Base-by-base conservation (phyloP, 2,888 invertebrate genomes). In the Philhelius pedissequus region DNA sequence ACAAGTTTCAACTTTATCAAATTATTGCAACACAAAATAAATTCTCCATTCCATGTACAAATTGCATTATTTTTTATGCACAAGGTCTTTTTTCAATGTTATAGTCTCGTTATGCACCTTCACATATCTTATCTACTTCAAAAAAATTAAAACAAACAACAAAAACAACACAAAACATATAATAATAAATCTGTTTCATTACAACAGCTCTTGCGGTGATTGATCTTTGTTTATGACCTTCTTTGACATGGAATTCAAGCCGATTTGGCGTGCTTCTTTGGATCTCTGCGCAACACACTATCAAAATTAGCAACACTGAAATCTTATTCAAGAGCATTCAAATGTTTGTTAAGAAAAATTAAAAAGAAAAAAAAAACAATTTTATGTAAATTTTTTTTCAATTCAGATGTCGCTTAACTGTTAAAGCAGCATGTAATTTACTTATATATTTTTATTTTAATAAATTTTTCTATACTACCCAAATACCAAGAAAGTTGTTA, bases 201-300 rank as follows among this genome's bases (percentile, higher is more conserved):
- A 78, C 78, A 66, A 78, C 73, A 78, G 78, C 78, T 71, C 78
- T 45, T 78, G 78, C 78, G 78, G 73, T 78, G 78, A 78, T 71
- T 78, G 73, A 58, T 78, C 78, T 71, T 66, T 71, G 71, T 78
- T 66, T 78, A 78, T 78, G 78, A 78, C 64, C 78, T 58, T 78
- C 78, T 58, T 78, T 78, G 71, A 71, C 64, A 71, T 78, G 78
- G 78, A 78, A 71, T 71, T 35, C 71, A 78, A 58, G 71, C 64
- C 71, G 71, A 78, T 78, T 71, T 78, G 71, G 71, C 78, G 71
- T 73, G 78, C 78, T 78, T 71, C 71, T 64, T 66, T 66, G 78
- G 78, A 78, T 78, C 78, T 78, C 78, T 64, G 56, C 71, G 64
- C 71, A 71, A 66, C 73, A 66, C 73, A 64, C 64, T 78, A 78